These are phyloP conservation scores for Botia almorhae DNA, from an alignment of 2,797 vertebrate species.

Conservation along the genomic window DNA sequence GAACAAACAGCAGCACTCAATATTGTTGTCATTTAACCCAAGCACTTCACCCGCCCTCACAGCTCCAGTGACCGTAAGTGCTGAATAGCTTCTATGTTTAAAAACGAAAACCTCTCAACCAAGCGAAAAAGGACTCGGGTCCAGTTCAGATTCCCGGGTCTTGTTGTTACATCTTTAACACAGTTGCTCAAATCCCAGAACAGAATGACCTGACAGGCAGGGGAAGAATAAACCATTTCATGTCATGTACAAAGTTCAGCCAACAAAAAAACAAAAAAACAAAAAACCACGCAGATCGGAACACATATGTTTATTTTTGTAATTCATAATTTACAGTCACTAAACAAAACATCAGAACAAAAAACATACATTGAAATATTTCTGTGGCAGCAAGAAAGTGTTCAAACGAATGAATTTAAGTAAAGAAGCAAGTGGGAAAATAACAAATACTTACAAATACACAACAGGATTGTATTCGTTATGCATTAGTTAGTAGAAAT, in stretches of 20 bases:
- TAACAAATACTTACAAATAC: slow-evolving; percentile 40
- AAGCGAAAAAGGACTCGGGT: slow-evolving; percentile 38
- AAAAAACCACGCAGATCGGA: not conserved
- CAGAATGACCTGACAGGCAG: slow-evolving; percentile 14
- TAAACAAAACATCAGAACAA: slow-evolving; percentile 55
- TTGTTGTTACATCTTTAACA: slow-evolving; percentile 50
- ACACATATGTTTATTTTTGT: slow-evolving; percentile 57
- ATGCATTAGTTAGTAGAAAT: not conserved
- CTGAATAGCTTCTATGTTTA: slow-evolving; percentile 46
- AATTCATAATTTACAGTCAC: slow-evolving; percentile 63
- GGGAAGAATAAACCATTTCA: not conserved
- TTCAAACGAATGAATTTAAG: slow-evolving; percentile 57
- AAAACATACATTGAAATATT: slow-evolving; percentile 47
- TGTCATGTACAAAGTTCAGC: slow-evolving; percentile 5
- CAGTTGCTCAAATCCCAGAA: slow-evolving; percentile 26
- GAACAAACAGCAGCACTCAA: slow-evolving; percentile 42
- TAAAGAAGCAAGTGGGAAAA: slow-evolving; percentile 48
- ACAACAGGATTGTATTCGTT: slow-evolving; percentile 6
- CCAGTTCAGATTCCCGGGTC: slow-evolving; percentile 29
- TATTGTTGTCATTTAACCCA: slow-evolving; percentile 63
- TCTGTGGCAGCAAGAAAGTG: slow-evolving; percentile 38
- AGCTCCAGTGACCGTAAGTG: slow-evolving; percentile 12
- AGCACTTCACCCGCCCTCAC: slow-evolving; percentile 45
- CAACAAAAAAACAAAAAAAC: slow-evolving; percentile 14
- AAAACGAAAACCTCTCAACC: slow-evolving; percentile 53